A percentile compares a stretch with the other conserved stretches of the same genome.
phyloP scores from a whole-genome alignment of 2,888 invertebrate species.

The Acronicta alni region DNA sequence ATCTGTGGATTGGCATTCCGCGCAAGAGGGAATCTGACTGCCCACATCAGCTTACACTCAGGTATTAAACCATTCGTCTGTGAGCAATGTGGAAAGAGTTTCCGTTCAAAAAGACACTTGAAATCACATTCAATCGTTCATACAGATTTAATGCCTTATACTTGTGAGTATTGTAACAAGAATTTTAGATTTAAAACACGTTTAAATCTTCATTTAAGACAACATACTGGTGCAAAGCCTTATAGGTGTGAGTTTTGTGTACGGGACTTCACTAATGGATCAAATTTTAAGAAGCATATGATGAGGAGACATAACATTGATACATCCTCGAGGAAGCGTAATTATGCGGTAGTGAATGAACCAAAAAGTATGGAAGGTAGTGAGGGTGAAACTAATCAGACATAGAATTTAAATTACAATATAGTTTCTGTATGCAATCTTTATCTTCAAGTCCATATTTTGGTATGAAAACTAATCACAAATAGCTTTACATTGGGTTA shows the following conservation, averaged over 20 bases:
- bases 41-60: conserved; percentile 80
- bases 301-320: conserved; percentile 82
- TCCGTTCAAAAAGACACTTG: conserved; percentile 81
- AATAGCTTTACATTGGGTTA: too few relatives aligned
- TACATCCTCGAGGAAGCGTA: conserved; percentile 74
- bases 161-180: conserved; percentile 82
- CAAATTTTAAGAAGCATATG: conserved; percentile 86
- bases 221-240: conserved; percentile 85
- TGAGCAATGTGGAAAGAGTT: conserved; percentile 84
- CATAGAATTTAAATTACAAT: conserved; percentile 1
- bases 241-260: conserved; percentile 81
- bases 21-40: conserved; percentile 80
- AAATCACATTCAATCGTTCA: conserved; percentile 86
- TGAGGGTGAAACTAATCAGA: conserved; percentile 26
- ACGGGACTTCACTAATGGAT: conserved; percentile 84
- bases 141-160: conserved; percentile 82
- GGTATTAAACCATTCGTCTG: conserved; percentile 83
- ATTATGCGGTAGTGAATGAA: conserved; percentile 59
- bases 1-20: conserved; percentile 81
- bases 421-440: background rate
- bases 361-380: conserved; percentile 41
- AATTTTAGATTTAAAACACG: conserved; percentile 83
- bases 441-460: conserved; percentile 8
- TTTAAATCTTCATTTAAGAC: conserved; percentile 80
- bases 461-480: too few relatives aligned